A percentile compares a stretch with the other conserved stretches of the same genome.
These are phyloP conservation scores for Bothrops jararaca DNA, from an alignment of 2,113 vertebrate species.

Conservation along the genomic window DNA sequence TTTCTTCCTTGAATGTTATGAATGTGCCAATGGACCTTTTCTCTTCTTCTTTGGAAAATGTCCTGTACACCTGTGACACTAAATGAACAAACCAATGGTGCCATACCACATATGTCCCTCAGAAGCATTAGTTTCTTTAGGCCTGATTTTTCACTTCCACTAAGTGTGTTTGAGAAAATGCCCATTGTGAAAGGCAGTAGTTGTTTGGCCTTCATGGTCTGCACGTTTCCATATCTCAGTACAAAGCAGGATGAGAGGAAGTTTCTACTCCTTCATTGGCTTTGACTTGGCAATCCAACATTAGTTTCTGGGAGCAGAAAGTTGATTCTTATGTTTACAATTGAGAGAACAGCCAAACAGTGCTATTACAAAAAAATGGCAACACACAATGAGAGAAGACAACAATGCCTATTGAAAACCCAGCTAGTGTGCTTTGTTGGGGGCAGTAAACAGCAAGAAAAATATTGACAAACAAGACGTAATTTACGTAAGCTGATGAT, in stretches of 20 bases:
- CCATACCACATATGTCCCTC: background rate
- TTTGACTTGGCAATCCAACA: background rate
- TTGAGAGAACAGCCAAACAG: background rate
- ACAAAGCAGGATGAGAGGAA: background rate
- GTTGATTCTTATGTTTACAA: background rate
- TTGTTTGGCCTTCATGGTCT: background rate
- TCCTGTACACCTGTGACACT: background rate
- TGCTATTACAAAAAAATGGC: background rate
- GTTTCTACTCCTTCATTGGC: background rate
- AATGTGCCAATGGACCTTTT: background rate
- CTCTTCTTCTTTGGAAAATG: background rate
- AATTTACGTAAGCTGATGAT: background rate
- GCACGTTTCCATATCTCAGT: background rate
- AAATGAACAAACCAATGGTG: background rate
- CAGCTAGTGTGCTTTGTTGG: background rate
- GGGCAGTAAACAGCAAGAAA: background rate
- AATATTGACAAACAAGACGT: background rate
- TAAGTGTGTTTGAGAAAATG: background rate
- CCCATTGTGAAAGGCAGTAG: background rate
- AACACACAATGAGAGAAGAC: accelerated
- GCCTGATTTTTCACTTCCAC: background rate
- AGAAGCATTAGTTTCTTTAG: background rate
- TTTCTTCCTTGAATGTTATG: background rate
- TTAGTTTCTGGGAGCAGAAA: background rate
- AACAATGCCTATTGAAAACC: conserved; percentile 1